Percentiles rank a stretch among this genome's conserved stretches.
Conservation (phyloP, 2,797 vertebrate genomes). For the Hafferia zeledoni region DNA sequence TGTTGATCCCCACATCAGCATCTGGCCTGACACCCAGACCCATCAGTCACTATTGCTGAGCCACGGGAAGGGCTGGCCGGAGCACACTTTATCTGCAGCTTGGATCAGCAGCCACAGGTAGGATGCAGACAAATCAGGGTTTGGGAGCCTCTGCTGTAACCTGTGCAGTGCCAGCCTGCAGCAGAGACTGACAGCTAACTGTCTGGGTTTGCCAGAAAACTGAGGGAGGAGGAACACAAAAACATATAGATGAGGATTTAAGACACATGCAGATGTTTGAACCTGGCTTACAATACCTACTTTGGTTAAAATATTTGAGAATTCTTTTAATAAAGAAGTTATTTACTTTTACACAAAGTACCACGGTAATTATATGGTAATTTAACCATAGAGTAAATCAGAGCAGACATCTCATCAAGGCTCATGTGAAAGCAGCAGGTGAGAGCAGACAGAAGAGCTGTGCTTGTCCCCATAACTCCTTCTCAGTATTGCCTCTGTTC, state of each 20-base stretch:
- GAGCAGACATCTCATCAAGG: not conserved
- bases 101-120: not conserved
- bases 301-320: not conserved
- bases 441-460: not conserved
- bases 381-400: not conserved
- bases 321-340: not conserved
- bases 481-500: not conserved
- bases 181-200: not conserved
- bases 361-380: not conserved
- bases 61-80: not conserved
- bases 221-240: not conserved
- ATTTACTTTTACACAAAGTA: not conserved
- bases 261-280: not conserved
- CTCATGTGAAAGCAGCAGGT: not conserved
- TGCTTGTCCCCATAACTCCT: not conserved
- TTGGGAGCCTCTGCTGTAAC: not conserved
- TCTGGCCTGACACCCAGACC: not conserved
- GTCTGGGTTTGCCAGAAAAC: not conserved
- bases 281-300: not conserved
- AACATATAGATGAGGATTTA: not conserved
- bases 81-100: not conserved
- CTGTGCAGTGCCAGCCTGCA: not conserved
- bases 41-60: accelerated
- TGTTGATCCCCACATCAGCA: not conserved
- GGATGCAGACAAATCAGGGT: not conserved